phyloP scores from a whole-genome alignment of 1,140 invertebrate species.

The Camponotus floridanus region DNA sequence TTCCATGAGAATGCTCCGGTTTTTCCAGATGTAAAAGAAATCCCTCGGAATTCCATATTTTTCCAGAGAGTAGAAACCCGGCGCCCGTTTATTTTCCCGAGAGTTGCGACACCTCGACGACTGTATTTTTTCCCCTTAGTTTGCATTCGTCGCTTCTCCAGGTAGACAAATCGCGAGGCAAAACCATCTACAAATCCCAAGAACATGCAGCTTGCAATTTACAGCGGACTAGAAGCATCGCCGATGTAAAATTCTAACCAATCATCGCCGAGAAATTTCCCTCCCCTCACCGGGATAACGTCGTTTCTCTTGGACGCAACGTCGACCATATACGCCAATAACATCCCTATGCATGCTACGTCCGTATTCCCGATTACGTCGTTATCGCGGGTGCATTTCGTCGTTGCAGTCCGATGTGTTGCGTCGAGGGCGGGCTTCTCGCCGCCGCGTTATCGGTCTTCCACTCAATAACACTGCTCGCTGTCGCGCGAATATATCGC shows the following conservation, averaged over 20 bases:
- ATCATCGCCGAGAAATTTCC: constrained; percentile 18
- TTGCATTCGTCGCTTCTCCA: neutral
- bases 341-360: constrained; percentile 12
- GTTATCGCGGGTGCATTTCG: constrained; percentile 66
- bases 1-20: too few species aligned
- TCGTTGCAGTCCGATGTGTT: constrained; percentile 36
- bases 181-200: neutral
- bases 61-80: too few species aligned
- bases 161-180: neutral
- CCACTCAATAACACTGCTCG: constrained; percentile 75
- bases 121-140: neutral
- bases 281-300: neutral
- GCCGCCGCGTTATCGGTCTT: constrained; percentile 73
- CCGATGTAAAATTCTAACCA: constrained; percentile 9
- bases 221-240: neutral
- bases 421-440: constrained; percentile 25
- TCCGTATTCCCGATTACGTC: constrained; percentile 60
- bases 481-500: neutral
- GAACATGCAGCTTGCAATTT: neutral
- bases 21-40: too few species aligned
- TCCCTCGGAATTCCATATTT: too few species aligned
- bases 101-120: too few species aligned
- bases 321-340: constrained; percentile 33
- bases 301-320: constrained; percentile 1
- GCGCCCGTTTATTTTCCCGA: too few species aligned